phyloP scores from a whole-genome alignment of 2,797 vertebrate genomes.

The Pipistrellus pipistrellus region DNA sequence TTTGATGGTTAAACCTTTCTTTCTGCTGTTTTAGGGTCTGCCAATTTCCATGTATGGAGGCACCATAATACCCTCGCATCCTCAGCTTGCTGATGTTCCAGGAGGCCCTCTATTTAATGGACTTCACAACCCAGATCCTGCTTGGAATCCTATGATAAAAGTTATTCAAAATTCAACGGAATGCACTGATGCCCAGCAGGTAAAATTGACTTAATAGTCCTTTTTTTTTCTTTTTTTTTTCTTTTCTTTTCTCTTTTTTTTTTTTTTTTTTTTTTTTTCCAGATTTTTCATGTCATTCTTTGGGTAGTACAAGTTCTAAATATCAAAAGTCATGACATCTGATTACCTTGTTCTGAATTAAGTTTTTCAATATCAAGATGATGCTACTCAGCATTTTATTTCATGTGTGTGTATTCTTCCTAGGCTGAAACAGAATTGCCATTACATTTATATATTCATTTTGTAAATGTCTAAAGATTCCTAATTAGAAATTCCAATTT shows the following conservation, averaged over 20 bases:
- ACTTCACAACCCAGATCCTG: conserved; percentile 96
- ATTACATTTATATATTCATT: conserved; percentile 84
- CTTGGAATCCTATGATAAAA: conserved; percentile 99
- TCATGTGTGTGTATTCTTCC: conserved; percentile 73
- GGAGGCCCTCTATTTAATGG: conserved; percentile 97
- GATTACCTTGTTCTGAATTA: conserved; percentile 72
- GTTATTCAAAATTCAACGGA: conserved; percentile 98
- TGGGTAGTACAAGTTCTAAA: conserved; percentile 64
- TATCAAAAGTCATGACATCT: conserved; percentile 66
- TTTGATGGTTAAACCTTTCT: conserved; percentile 12
- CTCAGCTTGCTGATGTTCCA: conserved; percentile 96
- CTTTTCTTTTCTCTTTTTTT: too few species aligned
- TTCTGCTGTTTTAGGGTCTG: conserved; percentile 91
- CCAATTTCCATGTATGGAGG: conserved; percentile 99
- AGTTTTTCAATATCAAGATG: conserved; percentile 74
- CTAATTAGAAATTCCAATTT: conserved; percentile 87
- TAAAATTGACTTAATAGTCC: conserved; percentile 84
- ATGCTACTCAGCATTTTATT: conserved; percentile 76
- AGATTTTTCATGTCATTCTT: conserved; percentile 61
- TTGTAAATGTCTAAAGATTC: conserved; percentile 82
- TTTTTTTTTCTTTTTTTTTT: conserved; percentile 36
- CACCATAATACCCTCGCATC: conserved; percentile 96
- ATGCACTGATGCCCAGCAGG: conserved; percentile 98
- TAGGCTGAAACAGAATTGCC: conserved; percentile 83
- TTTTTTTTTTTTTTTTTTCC: background rate